Percentiles rank a stretch among this genome's conserved stretches.
phyloP scores from a whole-genome alignment of 2,797 vertebrate genomes.

The Enteromius thamalakanensis region DNA sequence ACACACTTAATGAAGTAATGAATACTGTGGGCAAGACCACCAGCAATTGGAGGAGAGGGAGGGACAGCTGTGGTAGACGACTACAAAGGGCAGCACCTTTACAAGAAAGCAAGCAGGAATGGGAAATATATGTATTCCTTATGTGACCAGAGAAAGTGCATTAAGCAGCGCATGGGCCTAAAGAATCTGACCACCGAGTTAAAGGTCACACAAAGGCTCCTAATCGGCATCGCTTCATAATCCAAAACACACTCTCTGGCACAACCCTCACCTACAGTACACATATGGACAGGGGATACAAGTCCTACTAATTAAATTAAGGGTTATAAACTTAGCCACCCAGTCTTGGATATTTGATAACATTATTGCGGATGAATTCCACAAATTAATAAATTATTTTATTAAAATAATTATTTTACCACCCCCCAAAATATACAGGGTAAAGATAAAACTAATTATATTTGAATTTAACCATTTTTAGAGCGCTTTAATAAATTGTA shows the following conservation, averaged over 20 bases:
- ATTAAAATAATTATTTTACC: not conserved
- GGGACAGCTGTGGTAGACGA: conserved; percentile 67
- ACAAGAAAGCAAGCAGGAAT: conserved; percentile 65
- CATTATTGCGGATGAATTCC: not conserved
- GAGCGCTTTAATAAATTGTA: not conserved
- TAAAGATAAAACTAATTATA: not conserved
- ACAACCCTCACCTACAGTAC: conserved; percentile 4
- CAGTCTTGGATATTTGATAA: not conserved
- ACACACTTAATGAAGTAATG: conserved; percentile 61
- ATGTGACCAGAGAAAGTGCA: conserved; percentile 49
- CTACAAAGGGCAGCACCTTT: conserved; percentile 62
- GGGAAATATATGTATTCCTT: conserved; percentile 72
- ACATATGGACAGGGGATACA: not conserved
- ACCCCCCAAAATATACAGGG: not conserved
- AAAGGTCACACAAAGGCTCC: conserved; percentile 45
- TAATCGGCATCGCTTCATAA: conserved; percentile 36
- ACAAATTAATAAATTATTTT: not conserved
- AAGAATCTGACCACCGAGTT: conserved; percentile 38
- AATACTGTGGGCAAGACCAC: conserved; percentile 63
- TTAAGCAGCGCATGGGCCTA: conserved; percentile 13
- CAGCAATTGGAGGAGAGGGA: conserved; percentile 55
- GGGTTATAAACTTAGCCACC: not conserved
- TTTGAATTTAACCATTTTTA: not conserved
- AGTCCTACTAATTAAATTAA: not conserved
- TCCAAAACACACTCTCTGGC: conserved; percentile 46